Evolutionary conservation across 2,113 vertebrate genomes (phyloP).

Genomic region (Sebastes fasciatus): DNA sequence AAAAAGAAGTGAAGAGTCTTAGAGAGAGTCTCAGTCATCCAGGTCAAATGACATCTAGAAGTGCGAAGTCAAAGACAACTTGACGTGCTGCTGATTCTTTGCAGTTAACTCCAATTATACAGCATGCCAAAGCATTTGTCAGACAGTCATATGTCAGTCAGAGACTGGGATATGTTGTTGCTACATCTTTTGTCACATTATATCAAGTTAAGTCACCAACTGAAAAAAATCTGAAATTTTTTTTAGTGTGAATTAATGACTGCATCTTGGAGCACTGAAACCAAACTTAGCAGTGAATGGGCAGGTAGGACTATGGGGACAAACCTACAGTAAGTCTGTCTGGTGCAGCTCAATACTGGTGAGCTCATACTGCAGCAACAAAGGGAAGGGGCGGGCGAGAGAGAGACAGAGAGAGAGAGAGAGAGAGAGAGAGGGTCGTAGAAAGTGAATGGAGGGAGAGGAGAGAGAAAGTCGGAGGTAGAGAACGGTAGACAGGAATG

Average conservation of each 20-base stretch:
- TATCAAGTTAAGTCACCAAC: neutral
- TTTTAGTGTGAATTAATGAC: neutral
- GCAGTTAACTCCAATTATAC: neutral
- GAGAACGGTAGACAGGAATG: conserved; percentile 12
- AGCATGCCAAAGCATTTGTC: neutral
- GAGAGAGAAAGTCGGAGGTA: neutral
- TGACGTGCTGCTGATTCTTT: neutral
- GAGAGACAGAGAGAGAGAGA: conserved; percentile 1
- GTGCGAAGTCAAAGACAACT: neutral
- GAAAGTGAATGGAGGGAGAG: conserved; percentile 18
- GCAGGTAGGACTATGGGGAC: conserved; percentile 42
- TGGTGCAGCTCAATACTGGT: conserved; percentile 64
- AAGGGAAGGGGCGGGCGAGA: conserved; percentile 36
- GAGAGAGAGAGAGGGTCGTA: conserved; percentile 5
- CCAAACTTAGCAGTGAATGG: neutral
- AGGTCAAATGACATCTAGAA: neutral
- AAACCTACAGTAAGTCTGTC: conserved; percentile 37
- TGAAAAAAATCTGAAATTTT: neutral
- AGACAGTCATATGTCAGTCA: too few relatives aligned
- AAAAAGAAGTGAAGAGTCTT: neutral
- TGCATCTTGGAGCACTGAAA: conserved; percentile 3
- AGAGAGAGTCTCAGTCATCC: neutral
- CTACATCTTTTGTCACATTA: neutral
- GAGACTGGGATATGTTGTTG: neutral
- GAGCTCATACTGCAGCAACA: conserved; percentile 79